These are phyloP conservation scores for Arvicanthis niloticus DNA, from an alignment of 2,113 vertebrate genomes.

Conservation along the genomic window DNA sequence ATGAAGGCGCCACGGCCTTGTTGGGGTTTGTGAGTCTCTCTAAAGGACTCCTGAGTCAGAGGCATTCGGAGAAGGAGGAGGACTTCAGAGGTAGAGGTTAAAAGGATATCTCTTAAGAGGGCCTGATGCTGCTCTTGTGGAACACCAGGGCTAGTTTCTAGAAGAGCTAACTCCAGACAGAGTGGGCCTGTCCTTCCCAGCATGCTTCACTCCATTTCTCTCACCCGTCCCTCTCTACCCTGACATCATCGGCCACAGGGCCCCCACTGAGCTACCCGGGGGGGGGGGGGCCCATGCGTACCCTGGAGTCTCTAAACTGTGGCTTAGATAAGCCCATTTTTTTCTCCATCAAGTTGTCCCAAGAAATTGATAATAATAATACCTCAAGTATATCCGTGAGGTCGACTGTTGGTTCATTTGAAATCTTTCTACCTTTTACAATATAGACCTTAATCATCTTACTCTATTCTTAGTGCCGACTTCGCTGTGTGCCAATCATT, in stretches of 20 bases:
- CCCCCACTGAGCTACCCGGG: neutral
- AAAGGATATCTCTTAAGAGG: neutral
- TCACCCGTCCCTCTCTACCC: neutral
- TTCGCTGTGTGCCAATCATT: neutral
- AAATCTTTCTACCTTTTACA: neutral
- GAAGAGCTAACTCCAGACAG: neutral
- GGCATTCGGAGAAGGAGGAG: neutral
- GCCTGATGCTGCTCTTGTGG: neutral
- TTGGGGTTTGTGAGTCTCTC: neutral
- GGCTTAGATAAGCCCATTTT: neutral
- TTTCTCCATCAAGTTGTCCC: neutral
- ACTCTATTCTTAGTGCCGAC: neutral
- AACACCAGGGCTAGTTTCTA: neutral
- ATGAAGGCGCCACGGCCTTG: neutral
- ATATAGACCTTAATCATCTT: neutral
- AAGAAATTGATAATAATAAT: neutral
- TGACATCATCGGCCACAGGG: neutral
- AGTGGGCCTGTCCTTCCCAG: neutral
- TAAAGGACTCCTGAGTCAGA: neutral
- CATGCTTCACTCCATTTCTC: neutral
- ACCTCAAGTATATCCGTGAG: neutral
- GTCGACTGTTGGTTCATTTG: neutral
- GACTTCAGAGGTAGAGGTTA: neutral
- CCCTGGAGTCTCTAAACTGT: neutral
- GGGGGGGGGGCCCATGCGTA: no score